A percentile compares a stretch with the other conserved stretches of the same genome.
These are phyloP conservation scores for Scelioninae gen. 2 DNA, from an alignment of 2,888 invertebrate genomes.

Conservation along the genomic window DNA sequence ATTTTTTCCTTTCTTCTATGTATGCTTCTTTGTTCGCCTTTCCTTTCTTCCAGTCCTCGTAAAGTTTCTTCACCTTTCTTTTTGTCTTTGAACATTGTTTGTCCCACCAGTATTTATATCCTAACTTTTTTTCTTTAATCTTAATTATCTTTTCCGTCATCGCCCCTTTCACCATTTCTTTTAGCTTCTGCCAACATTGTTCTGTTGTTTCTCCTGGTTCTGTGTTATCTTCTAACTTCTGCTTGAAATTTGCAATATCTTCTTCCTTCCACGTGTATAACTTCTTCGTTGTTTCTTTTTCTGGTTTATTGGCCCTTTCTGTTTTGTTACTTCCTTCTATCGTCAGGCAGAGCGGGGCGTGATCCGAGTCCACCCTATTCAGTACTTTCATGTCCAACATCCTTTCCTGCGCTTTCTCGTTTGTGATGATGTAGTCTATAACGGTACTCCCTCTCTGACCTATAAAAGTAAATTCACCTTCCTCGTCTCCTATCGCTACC, in stretches of 20 bases:
- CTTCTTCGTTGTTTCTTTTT: slow-evolving; percentile 11
- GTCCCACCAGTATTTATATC: slow-evolving; percentile 25
- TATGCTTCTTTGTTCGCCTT: slow-evolving; percentile 11
- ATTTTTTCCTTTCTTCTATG: slow-evolving; percentile 13
- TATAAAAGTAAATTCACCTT: not conserved
- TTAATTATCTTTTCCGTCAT: not conserved
- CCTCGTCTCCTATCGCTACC: not conserved
- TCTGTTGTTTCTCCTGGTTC: not conserved
- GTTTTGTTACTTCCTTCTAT: slow-evolving; percentile 3
- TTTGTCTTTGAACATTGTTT: slow-evolving; percentile 12
- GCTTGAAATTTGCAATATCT: slow-evolving; percentile 6
- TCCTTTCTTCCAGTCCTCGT: slow-evolving; percentile 13
- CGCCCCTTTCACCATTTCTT: not conserved
- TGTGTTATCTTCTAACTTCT: not conserved
- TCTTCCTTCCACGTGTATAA: slow-evolving; percentile 1
- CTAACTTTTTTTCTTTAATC: not conserved
- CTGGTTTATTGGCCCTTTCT: slow-evolving; percentile 4
- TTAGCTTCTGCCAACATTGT: not conserved
- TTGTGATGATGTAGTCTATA: slow-evolving; percentile 49
- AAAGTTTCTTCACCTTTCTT: slow-evolving; percentile 5
- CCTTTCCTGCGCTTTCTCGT: slow-evolving; percentile 10
- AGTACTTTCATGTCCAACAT: slow-evolving; percentile 31
- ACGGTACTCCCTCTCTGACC: slow-evolving; percentile 37
- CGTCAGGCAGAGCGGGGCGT: slow-evolving; percentile 35
- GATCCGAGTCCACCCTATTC: slow-evolving; percentile 52